A percentile compares a stretch with the other conserved stretches of the same genome.
Conservation (phyloP, 2,888 invertebrate genomes). For the Drosophila engyochracea region DNA sequence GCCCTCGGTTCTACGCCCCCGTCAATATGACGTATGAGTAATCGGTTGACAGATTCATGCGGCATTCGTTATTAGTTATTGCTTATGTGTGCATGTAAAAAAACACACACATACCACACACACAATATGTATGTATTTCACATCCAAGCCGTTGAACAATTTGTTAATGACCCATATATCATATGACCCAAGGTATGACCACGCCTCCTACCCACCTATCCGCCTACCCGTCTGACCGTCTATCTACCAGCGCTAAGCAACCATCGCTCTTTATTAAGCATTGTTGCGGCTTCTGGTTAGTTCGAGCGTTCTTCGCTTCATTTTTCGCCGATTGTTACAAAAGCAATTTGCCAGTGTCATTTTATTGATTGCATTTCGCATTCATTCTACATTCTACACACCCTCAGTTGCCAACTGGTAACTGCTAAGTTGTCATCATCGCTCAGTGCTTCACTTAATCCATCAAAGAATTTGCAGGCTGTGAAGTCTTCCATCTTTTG, state of each 20-base stretch:
- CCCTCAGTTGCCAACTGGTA: constrained; percentile 1
- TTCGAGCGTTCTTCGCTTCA: constrained; percentile 36
- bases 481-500: constrained; percentile 5
- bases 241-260: neutral
- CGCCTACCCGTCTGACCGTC: neutral
- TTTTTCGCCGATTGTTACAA: constrained; percentile 51
- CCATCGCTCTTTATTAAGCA: constrained; percentile 49
- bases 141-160: constrained; percentile 71
- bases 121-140: constrained; percentile 40
- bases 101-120: constrained; percentile 6
- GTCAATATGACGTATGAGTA: constrained; percentile 53
- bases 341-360: constrained; percentile 66
- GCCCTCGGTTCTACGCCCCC: constrained; percentile 22
- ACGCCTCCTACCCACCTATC: constrained; percentile 2
- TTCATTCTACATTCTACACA: constrained; percentile 20
- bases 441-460: constrained; percentile 32
- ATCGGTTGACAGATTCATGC: constrained; percentile 60
- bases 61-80: constrained; percentile 69
- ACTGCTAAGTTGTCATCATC: constrained; percentile 28
- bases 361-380: constrained; percentile 69
- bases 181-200: constrained; percentile 44
- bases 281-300: constrained; percentile 63
- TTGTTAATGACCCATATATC: constrained; percentile 82
- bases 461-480: constrained; percentile 29
- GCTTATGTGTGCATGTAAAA: constrained; percentile 20